phyloP scores from a whole-genome alignment of 2,797 vertebrate species.

The Hoplostethus mediterraneus region DNA sequence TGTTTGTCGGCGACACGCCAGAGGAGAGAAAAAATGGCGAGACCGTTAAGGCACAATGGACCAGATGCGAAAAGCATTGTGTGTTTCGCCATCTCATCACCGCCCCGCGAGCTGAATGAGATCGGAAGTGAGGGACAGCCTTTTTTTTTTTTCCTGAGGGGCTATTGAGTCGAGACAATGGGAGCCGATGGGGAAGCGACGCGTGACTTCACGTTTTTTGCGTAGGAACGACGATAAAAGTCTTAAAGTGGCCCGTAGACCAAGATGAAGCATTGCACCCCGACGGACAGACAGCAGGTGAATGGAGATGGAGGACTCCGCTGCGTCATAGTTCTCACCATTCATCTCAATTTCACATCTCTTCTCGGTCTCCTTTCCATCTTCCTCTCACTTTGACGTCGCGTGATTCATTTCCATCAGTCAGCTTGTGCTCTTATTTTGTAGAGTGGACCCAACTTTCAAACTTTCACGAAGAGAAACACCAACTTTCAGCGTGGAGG shows the following conservation, averaged over 20 bases:
- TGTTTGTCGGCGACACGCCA: constrained; percentile 46
- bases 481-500: neutral
- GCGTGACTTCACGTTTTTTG: neutral
- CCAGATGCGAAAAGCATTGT: constrained; percentile 7
- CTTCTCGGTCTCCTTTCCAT: neutral
- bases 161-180: constrained; percentile 9
- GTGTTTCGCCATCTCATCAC: neutral
- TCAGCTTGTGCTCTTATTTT: neutral
- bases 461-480: neutral
- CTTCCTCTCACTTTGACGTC: neutral
- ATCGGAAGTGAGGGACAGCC: neutral
- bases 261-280: constrained; percentile 7
- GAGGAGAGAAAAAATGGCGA: neutral
- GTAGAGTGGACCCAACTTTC: neutral
- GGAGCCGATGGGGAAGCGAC: neutral
- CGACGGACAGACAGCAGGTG: neutral
- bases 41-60: constrained; percentile 12
- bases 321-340: neutral
- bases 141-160: neutral
- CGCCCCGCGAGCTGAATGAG: constrained; percentile 1
- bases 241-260: neutral
- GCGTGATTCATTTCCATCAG: neutral
- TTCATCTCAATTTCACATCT: neutral
- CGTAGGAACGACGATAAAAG: neutral
- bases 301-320: neutral